These are phyloP conservation scores for Ptychodera flava DNA, from an alignment of 35 echinoderm and acorn worm genomes.

Conservation along the genomic window DNA sequence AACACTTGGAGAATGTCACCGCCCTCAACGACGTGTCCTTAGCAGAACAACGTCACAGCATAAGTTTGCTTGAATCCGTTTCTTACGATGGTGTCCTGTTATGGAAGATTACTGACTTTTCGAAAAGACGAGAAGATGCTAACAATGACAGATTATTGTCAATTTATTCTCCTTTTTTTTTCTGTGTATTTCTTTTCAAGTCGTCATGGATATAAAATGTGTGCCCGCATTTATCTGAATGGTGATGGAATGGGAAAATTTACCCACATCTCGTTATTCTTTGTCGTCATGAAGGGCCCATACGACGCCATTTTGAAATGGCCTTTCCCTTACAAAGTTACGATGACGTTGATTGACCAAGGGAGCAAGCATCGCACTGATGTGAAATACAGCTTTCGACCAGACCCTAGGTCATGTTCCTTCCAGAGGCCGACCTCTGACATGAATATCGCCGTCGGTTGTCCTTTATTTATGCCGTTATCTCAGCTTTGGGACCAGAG, in stretches of 20 bases:
- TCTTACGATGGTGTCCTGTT: constrained; percentile 75
- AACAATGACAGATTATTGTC: constrained; percentile 77
- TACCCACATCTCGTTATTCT: constrained; percentile 78
- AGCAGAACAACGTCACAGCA: constrained; percentile 74
- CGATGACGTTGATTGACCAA: constrained; percentile 12
- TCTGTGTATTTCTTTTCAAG: too few relatives aligned
- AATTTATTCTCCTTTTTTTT: too few relatives aligned
- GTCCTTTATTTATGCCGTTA: constrained; percentile 9
- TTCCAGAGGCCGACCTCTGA: background rate
- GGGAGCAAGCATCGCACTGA: background rate
- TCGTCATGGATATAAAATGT: too few relatives aligned
- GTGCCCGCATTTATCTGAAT: too few relatives aligned
- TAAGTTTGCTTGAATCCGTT: constrained; percentile 68
- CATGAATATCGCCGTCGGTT: constrained; percentile 1
- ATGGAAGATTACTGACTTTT: constrained; percentile 93
- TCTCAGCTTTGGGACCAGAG: background rate
- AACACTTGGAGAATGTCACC: too few relatives aligned
- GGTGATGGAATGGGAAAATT: too few relatives aligned
- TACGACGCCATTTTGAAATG: constrained; percentile 78
- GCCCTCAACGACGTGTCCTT: constrained; percentile 61
- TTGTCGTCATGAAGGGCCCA: constrained; percentile 88
- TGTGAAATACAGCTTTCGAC: background rate
- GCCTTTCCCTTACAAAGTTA: constrained; percentile 82
- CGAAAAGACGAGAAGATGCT: constrained; percentile 65
- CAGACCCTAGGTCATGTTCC: background rate